phyloP scores from a whole-genome alignment of 2,888 invertebrate species.

The Ypsolopha sequella region DNA sequence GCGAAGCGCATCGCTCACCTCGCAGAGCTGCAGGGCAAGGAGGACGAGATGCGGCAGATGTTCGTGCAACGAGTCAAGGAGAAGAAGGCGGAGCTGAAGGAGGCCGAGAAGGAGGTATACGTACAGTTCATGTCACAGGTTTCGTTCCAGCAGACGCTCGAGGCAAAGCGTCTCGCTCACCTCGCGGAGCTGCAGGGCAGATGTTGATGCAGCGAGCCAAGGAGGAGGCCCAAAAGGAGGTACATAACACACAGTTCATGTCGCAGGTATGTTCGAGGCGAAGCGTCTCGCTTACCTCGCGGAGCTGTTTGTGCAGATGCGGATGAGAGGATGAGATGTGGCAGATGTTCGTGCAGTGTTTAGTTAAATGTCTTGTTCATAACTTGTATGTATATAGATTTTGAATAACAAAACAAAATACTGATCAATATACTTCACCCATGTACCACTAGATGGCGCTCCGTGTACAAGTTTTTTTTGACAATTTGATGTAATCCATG shows the following conservation, averaged over 20 bases:
- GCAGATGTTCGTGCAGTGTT: constrained; percentile 92
- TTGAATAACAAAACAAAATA: too few species aligned
- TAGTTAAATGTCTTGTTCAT: too few species aligned
- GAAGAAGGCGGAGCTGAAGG: constrained; percentile 97
- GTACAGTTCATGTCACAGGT: not conserved
- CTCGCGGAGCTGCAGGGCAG: constrained; percentile 94
- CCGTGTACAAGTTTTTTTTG: too few species aligned
- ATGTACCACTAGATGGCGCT: too few species aligned
- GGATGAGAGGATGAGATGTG: constrained; percentile 98
- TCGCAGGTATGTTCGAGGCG: constrained; percentile 84
- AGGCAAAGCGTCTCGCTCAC: constrained; percentile 74
- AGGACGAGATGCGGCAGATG: constrained; percentile 98
- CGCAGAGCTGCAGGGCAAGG: constrained; percentile 93
- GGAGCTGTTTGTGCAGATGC: constrained; percentile 92
- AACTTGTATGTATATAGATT: too few species aligned
- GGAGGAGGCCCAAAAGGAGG: constrained; percentile 97
- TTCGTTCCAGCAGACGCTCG: not conserved
- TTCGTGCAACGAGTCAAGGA: constrained; percentile 98
- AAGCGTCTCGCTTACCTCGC: constrained; percentile 92
- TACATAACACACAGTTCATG: constrained; percentile 71
- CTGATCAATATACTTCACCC: too few species aligned
- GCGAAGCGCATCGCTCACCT: constrained; percentile 92
- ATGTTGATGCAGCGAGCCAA: constrained; percentile 98
- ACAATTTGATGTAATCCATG: too few species aligned
- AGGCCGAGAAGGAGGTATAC: constrained; percentile 93